Conservation (phyloP, 2,113 vertebrate species). For the Nesoenas mayeri region DNA sequence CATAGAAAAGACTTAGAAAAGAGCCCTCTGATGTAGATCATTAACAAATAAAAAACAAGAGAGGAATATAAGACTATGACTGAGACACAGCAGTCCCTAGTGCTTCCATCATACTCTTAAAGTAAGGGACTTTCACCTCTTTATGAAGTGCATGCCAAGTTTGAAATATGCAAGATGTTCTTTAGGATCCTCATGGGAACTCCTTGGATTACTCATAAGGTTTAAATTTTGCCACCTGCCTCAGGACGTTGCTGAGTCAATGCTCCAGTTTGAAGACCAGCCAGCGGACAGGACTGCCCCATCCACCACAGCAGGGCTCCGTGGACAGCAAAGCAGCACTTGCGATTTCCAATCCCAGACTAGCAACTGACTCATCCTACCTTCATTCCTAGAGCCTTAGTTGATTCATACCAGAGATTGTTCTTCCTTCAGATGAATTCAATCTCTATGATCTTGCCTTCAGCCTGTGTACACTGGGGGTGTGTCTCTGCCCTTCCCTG, state of each 20-base stretch:
- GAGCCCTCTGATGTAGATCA: neutral
- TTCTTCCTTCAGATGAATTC: neutral
- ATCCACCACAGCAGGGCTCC: fast-evolving
- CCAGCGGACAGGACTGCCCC: neutral
- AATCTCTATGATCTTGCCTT: neutral
- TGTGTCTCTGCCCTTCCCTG: neutral
- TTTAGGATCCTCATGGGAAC: neutral
- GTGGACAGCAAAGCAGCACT: neutral
- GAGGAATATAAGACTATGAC: neutral
- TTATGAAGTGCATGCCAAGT: neutral
- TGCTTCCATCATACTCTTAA: neutral
- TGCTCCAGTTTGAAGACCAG: neutral
- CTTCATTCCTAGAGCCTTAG: neutral
- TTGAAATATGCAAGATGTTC: neutral
- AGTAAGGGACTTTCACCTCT: neutral
- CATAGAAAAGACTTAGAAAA: neutral
- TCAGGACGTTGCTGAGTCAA: neutral
- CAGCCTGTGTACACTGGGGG: neutral
- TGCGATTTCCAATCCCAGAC: neutral
- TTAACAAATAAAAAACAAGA: neutral
- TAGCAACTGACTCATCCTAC: neutral
- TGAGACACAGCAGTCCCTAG: neutral
- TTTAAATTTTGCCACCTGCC: neutral
- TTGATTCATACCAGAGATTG: neutral
- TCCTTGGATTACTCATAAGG: neutral